A percentile compares a stretch with the other conserved stretches of the same genome.
These are phyloP conservation scores for Coenobita brevimanus DNA, from an alignment of 1,140 invertebrate genomes.

Conservation along the genomic window DNA sequence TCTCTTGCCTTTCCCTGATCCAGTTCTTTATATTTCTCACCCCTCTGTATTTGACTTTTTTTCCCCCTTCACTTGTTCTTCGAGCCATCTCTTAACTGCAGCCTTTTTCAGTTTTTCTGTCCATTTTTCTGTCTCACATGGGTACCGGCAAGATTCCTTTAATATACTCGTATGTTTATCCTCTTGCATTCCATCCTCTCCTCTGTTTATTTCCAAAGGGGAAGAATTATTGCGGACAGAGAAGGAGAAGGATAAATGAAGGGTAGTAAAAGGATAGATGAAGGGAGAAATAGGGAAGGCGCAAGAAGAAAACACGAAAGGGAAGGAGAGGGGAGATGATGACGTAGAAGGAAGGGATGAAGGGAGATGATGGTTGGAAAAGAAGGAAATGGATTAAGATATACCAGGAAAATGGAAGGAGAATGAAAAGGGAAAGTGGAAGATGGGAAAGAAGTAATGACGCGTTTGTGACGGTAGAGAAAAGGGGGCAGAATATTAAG, in stretches of 20 bases:
- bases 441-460: background rate
- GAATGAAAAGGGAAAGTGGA: background rate
- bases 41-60: background rate
- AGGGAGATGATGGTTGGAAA: background rate
- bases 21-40: background rate
- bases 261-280: too few relatives aligned
- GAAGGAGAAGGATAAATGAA: too few relatives aligned
- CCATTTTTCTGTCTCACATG: slow-evolving; percentile 18
- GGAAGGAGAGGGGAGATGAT: background rate
- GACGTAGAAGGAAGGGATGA: background rate
- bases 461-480: background rate
- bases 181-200: too few relatives aligned
- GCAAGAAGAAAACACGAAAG: too few relatives aligned
- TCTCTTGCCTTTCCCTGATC: background rate
- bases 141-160: too few relatives aligned
- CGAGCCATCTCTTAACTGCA: background rate
- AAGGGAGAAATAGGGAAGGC: background rate
- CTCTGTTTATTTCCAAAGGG: too few relatives aligned
- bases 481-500: background rate
- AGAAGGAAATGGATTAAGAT: background rate
- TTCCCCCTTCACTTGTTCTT: background rate
- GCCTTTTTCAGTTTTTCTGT: slow-evolving; percentile 4
- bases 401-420: background rate
- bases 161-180: too few relatives aligned
- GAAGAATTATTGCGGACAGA: too few relatives aligned